These are phyloP conservation scores for Hybos culiciformis DNA, from an alignment of 2,888 invertebrate genomes.

Conservation along the genomic window DNA sequence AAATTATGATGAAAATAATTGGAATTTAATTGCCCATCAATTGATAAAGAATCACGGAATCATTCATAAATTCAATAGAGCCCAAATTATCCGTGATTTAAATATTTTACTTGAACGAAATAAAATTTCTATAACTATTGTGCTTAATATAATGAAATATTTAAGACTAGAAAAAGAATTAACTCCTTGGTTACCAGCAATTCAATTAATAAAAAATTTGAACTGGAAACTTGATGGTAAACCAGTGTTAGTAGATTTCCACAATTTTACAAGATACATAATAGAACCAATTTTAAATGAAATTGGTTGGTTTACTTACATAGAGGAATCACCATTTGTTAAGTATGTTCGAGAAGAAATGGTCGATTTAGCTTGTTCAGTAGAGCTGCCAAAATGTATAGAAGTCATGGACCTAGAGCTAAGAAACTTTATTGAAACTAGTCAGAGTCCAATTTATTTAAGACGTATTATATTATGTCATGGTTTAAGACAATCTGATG, in stretches of 20 bases:
- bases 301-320: not conserved
- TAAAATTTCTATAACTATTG: conserved; percentile 37
- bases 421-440: not conserved
- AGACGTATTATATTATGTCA: not conserved
- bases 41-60: conserved; percentile 45
- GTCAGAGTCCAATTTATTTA: not conserved
- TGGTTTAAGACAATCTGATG: not conserved
- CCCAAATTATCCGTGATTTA: conserved; percentile 73
- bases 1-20: conserved; percentile 55
- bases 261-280: not conserved
- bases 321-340: not conserved
- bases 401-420: not conserved
- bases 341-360: not conserved
- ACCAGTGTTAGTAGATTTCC: not conserved
- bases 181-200: conserved; percentile 53
- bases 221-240: not conserved
- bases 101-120: conserved; percentile 44
- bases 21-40: conserved; percentile 48
- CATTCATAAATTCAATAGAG: conserved; percentile 58
- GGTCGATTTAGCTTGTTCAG: not conserved
- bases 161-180: conserved; percentile 49
- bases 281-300: not conserved
- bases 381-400: not conserved
- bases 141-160: conserved; percentile 42
- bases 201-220: conserved; percentile 16